Conservation (phyloP, 2,113 vertebrate species). For the Prolemur simus region DNA sequence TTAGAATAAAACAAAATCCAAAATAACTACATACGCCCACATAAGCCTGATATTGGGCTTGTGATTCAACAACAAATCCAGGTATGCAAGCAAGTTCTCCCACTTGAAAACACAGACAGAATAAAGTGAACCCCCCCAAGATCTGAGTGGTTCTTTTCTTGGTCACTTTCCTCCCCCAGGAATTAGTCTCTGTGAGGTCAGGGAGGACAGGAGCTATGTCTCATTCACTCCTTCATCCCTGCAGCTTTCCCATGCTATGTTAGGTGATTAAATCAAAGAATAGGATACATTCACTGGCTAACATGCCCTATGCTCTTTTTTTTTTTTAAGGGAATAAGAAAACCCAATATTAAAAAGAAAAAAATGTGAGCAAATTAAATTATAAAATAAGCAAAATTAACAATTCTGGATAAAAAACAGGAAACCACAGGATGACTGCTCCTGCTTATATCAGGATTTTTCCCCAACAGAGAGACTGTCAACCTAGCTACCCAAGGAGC, state of each 20-base stretch:
- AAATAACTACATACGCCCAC: not conserved
- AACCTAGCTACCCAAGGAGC: not conserved
- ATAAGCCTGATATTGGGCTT: not conserved
- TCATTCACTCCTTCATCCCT: not conserved
- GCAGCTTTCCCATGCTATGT: not conserved
- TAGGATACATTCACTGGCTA: not conserved
- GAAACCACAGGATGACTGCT: not conserved
- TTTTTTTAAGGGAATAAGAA: not conserved
- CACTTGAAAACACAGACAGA: not conserved
- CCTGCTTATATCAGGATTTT: not conserved
- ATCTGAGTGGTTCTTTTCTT: not conserved
- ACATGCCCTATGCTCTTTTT: not conserved
- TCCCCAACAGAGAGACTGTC: not conserved
- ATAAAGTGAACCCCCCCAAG: not conserved
- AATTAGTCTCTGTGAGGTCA: not conserved
- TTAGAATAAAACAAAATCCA: conserved; percentile 32
- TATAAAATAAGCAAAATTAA: conserved; percentile 33
- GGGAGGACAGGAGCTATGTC: not conserved
- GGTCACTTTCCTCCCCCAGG: not conserved
- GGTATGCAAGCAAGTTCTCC: conserved; percentile 12
- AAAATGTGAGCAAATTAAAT: conserved; percentile 27
- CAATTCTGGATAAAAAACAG: not conserved
- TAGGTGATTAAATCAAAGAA: not conserved
- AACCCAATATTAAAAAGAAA: not conserved
- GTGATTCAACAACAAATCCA: not conserved